These are phyloP conservation scores for Lindbergichthys nudifrons DNA, from an alignment of 2,797 vertebrate species.

Conservation along the genomic window DNA sequence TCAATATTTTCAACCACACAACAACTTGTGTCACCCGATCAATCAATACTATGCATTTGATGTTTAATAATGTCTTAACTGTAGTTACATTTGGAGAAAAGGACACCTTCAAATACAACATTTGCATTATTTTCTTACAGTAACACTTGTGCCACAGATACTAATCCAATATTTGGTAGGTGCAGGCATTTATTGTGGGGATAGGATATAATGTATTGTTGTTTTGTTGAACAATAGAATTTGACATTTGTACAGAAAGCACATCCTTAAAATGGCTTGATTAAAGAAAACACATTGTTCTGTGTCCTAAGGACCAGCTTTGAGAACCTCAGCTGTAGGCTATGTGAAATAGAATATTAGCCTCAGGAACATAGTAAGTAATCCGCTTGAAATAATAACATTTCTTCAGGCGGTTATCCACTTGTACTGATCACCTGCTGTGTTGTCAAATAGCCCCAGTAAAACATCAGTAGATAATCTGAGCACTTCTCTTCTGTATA, in stretches of 20 bases:
- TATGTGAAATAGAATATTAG: conserved; percentile 41
- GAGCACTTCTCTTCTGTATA: conserved; percentile 7
- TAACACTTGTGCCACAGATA: not conserved
- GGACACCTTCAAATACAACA: not conserved
- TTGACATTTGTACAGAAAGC: conserved; percentile 22
- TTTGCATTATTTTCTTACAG: not conserved
- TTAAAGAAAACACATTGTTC: conserved; percentile 1
- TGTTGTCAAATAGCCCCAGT: conserved; percentile 67
- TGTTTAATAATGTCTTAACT: not conserved
- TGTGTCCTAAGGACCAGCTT: conserved; percentile 15
- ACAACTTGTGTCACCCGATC: not conserved
- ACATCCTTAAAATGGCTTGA: conserved; percentile 19
- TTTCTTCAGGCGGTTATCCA: conserved; percentile 50
- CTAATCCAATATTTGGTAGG: not conserved
- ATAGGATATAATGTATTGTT: conserved; percentile 12
- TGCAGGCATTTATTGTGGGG: conserved; percentile 3
- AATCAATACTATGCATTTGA: not conserved
- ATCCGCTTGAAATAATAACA: conserved; percentile 71
- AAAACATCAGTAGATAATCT: conserved; percentile 11
- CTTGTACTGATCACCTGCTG: conserved; percentile 66
- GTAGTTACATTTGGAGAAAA: not conserved
- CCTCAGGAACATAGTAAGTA: conserved; percentile 49
- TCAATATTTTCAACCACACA: conserved; percentile 3
- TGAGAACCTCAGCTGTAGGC: conserved; percentile 53
- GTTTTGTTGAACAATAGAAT: conserved; percentile 9